Evolutionary conservation across 2,113 vertebrate species (phyloP).

Genomic region (Lampris incognitus): DNA sequence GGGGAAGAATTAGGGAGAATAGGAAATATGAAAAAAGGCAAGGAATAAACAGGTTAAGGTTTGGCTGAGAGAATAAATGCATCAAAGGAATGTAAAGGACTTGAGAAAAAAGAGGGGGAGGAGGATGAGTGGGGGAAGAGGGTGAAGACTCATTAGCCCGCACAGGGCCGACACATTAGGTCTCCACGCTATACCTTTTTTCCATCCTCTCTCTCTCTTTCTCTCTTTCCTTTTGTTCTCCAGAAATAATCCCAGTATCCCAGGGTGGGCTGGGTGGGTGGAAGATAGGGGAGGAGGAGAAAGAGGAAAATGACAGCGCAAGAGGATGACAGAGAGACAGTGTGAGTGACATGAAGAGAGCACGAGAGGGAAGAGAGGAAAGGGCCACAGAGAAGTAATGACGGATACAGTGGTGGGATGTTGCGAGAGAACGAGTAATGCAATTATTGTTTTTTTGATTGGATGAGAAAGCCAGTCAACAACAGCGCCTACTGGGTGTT

Average conservation of each 20-base stretch:
- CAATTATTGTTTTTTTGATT: too few relatives aligned
- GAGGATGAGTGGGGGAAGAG: constrained; percentile 10
- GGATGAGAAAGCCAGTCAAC: not conserved
- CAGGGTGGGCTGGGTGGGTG: constrained; percentile 49
- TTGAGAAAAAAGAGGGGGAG: not conserved
- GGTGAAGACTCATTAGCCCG: constrained; percentile 72
- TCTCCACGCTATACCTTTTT: constrained; percentile 49
- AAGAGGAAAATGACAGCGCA: constrained; percentile 11
- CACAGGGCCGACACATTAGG: constrained; percentile 66
- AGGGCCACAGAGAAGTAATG: too few relatives aligned
- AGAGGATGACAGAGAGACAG: not conserved
- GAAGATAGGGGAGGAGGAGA: not conserved
- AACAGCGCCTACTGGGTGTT: not conserved
- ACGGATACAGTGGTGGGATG: too few relatives aligned
- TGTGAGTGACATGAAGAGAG: constrained; percentile 5
- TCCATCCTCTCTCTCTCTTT: constrained; percentile 44
- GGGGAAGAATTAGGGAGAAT: too few relatives aligned
- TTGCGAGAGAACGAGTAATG: too few relatives aligned
- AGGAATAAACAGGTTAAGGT: too few relatives aligned
- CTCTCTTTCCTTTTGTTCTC: constrained; percentile 75
- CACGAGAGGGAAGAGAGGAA: too few relatives aligned
- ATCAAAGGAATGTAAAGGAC: too few relatives aligned
- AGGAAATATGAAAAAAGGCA: too few relatives aligned
- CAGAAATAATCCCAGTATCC: constrained; percentile 62
- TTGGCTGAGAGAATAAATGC: too few relatives aligned